Evolutionary conservation across 1,140 invertebrate species (phyloP), one percentile per base, ranked within the genome.

Genomic region (Leguminivora glycinivorella): DNA sequence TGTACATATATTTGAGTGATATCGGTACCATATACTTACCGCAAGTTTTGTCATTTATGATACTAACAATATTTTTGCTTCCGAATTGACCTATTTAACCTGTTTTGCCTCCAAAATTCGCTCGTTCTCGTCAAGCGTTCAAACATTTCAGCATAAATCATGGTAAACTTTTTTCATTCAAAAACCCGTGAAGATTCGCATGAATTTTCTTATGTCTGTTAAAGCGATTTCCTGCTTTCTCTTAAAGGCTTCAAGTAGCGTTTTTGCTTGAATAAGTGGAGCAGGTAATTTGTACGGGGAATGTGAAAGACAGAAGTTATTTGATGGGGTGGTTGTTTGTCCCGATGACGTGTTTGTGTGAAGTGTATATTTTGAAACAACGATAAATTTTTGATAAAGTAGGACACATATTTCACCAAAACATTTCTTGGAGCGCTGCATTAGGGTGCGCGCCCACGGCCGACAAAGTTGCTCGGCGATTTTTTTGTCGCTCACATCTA

Each of bases 81-180:
- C n/a, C n/a, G n/a, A n/a, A n/a, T n/a, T n/a, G n/a, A n/a, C n/a
- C n/a, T n/a, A n/a, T n/a, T n/a, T n/a, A n/a, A n/a, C n/a, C n/a
- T n/a, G n/a, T n/a, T n/a, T n/a, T n/a, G n/a, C n/a, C n/a, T 29
- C 26, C 31, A 1, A 34, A 34, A 34, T 34, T 9, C 2, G 5
- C 31, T 34, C 1, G 10, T 43, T 22, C 19, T 52, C 47, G 5
- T n/a, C 19, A 52, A 52, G 47, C 47, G 19, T 6, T 10, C 0
- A 2, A 10, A 52, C 19, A 52, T 1, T 22, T n/a, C 47, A 17
- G n/a, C 56, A 56, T 60, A 60, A 60, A 60, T 60, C 56, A 60
- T 17, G 12, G 22, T 10, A 60, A 60, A 60, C 56, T 60, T 60
- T 60, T 60, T 60, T 60, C 56, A 60, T 60, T 60, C 56, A 4